Evolutionary conservation across 2,888 invertebrate species (phyloP).

Genomic region (Cynaeus angustus): DNA sequence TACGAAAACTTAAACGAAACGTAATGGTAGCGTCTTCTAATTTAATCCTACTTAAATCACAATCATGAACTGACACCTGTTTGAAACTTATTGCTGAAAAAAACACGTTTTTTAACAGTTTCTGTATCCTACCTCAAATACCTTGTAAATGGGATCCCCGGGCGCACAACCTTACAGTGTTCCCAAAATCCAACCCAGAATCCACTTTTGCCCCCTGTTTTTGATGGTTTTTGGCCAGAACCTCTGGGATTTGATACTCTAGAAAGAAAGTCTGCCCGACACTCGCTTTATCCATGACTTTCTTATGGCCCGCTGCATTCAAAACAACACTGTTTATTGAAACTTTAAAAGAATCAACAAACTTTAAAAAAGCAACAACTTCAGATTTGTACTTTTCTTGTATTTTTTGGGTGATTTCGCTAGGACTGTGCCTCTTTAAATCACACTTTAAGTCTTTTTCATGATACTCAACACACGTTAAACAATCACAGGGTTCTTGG

Average conservation of each 20-base stretch:
- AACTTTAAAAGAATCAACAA: slow-evolving; percentile 71
- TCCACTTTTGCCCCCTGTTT: slow-evolving; percentile 66
- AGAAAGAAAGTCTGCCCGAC: slow-evolving; percentile 70
- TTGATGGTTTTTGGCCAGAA: slow-evolving; percentile 57
- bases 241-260: slow-evolving; percentile 71
- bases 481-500: slow-evolving; percentile 62
- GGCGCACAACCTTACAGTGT: slow-evolving; percentile 69
- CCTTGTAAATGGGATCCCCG: slow-evolving; percentile 69
- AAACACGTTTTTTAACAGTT: slow-evolving; percentile 22
- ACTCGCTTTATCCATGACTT: slow-evolving; percentile 63
- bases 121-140: slow-evolving; percentile 51
- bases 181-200: slow-evolving; percentile 64
- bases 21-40: slow-evolving; percentile 65
- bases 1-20: slow-evolving; percentile 72
- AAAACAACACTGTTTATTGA: slow-evolving; percentile 70
- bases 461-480: slow-evolving; percentile 65
- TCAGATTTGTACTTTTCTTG: slow-evolving; percentile 52
- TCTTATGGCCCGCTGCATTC: slow-evolving; percentile 71
- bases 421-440: slow-evolving; percentile 50
- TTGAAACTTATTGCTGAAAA: slow-evolving; percentile 71
- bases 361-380: slow-evolving; percentile 58
- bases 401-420: slow-evolving; percentile 53
- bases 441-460: slow-evolving; percentile 59
- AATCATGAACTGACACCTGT: slow-evolving; percentile 70
- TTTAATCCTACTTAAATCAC: slow-evolving; percentile 64